Evolutionary conservation across 2,888 invertebrate species (phyloP).

Genomic region (Ichneumoninae sp.): DNA sequence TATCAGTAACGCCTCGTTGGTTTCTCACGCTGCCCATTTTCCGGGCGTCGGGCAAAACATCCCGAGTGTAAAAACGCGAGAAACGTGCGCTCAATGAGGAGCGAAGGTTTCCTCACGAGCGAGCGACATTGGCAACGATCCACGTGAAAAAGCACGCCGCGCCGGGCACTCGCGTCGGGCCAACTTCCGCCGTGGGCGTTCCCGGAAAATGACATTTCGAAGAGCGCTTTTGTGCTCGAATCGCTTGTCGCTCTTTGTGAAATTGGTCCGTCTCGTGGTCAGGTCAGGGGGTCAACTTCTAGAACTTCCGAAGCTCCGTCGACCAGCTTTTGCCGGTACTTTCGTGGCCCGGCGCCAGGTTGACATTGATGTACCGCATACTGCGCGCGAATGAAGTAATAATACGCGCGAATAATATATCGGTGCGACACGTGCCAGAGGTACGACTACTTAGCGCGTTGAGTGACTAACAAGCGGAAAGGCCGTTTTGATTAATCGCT

Average conservation of each 20-base stretch:
- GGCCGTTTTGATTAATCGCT: slow-evolving; percentile 15
- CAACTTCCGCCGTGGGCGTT: not conserved
- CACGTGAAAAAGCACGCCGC: slow-evolving; percentile 22
- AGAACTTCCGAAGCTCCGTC: not conserved
- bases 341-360: slow-evolving; percentile 38
- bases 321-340: not conserved
- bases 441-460: not conserved
- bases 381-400: slow-evolving; percentile 19
- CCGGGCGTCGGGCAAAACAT: not conserved
- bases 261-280: not conserved
- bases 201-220: slow-evolving; percentile 45
- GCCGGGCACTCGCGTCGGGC: not conserved
- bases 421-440: not conserved
- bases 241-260: not conserved
- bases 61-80: not conserved
- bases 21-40: not conserved
- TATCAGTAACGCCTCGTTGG: not conserved
- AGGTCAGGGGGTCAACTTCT: not conserved
- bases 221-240: not conserved
- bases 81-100: not conserved
- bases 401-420: not conserved
- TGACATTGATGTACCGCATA: slow-evolving; percentile 9
- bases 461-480: not conserved
- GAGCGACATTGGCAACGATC: slow-evolving; percentile 55
- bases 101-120: slow-evolving; percentile 12